These are phyloP conservation scores for Sphenodon punctatus DNA, from an alignment of 2,797 vertebrate species.

Conservation along the genomic window DNA sequence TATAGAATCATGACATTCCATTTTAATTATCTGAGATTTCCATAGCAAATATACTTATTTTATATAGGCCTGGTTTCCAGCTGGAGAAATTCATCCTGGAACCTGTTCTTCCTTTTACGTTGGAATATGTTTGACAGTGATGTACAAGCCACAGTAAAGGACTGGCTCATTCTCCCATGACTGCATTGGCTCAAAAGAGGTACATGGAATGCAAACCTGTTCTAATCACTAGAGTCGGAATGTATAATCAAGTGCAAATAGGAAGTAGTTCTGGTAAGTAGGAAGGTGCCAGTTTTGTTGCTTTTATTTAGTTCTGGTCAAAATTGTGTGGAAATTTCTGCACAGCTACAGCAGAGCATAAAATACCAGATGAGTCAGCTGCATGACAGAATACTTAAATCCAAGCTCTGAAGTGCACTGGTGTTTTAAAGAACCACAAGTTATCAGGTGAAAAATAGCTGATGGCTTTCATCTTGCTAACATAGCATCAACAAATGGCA, in stretches of 20 bases:
- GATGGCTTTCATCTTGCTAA: too few species aligned
- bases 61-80: background rate
- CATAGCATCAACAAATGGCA: too few species aligned
- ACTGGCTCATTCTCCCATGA: background rate
- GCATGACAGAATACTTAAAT: background rate
- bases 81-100: background rate
- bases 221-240: background rate
- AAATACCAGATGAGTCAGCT: accelerated
- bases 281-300: background rate
- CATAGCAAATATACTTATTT: background rate
- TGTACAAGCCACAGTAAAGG: background rate
- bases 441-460: accelerated
- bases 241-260: background rate
- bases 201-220: background rate
- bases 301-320: background rate
- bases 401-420: background rate
- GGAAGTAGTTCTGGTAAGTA: too few species aligned
- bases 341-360: background rate
- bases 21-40: background rate
- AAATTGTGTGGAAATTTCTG: too few species aligned
- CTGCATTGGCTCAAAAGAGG: background rate
- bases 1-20: background rate
- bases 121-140: too few species aligned
- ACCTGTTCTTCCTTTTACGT: too few species aligned
- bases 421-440: background rate